These are phyloP conservation scores for Formica selysi DNA, from an alignment of 1,140 invertebrate genomes.

Conservation along the genomic window DNA sequence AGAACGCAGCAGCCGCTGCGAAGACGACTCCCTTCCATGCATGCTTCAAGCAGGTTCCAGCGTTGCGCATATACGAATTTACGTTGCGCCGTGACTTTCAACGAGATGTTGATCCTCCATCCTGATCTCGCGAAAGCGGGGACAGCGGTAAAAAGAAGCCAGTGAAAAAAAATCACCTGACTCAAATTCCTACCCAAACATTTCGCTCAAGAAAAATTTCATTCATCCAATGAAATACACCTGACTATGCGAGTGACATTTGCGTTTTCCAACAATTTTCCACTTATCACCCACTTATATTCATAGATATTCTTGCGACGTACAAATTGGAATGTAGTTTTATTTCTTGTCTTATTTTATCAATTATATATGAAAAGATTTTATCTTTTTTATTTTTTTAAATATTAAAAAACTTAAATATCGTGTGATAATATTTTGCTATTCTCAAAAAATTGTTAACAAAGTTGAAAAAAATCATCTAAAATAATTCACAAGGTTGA, in stretches of 20 bases:
- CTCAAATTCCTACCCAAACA: constrained; percentile 18
- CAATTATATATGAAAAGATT: not conserved
- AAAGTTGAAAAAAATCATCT: not conserved
- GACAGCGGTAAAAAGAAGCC: constrained; percentile 31
- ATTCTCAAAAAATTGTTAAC: not conserved
- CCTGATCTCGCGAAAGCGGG: constrained; percentile 38
- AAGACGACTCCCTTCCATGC: constrained; percentile 65
- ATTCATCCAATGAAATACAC: constrained; percentile 21
- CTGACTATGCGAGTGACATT: constrained; percentile 14
- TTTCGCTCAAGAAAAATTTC: not conserved
- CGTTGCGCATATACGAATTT: constrained; percentile 56
- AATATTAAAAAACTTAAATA: constrained; percentile 3
- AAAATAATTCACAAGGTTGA: not conserved
- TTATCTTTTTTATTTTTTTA: not conserved
- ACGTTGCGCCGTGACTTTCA: constrained; percentile 62
- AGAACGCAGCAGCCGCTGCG: constrained; percentile 64
- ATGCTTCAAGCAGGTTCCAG: constrained; percentile 31
- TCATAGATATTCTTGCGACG: no score
- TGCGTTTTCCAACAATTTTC: not conserved
- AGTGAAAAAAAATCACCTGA: not conserved
- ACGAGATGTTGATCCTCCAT: constrained; percentile 52
- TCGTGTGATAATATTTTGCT: not conserved
- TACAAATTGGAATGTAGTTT: not conserved
- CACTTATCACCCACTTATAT: no score
- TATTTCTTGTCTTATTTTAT: not conserved